Percentiles rank a stretch among this genome's conserved stretches.
These are phyloP conservation scores for Ctenoplectra terminalis DNA, from an alignment of 1,140 invertebrate species.

Conservation along the genomic window DNA sequence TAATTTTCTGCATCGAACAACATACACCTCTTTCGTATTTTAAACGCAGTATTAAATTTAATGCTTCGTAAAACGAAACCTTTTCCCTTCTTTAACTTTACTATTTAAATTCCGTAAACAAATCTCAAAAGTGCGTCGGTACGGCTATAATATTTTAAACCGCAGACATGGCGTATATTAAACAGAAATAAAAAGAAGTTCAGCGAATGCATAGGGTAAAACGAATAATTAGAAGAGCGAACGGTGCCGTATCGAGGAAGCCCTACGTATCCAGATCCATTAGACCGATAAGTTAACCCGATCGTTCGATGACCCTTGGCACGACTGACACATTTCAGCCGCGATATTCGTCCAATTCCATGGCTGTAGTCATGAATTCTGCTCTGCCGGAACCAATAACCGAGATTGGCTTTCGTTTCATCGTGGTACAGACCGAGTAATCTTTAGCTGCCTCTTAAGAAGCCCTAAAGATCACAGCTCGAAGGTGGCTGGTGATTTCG, in stretches of 20 bases:
- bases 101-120: too few relatives aligned
- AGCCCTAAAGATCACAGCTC: slow-evolving; percentile 24
- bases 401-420: slow-evolving; percentile 73
- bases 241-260: slow-evolving; percentile 22
- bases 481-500: slow-evolving; percentile 52
- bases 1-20: too few relatives aligned
- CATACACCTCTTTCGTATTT: too few relatives aligned
- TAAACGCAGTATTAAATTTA: too few relatives aligned
- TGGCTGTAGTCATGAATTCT: slow-evolving; percentile 57
- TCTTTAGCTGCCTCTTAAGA: slow-evolving; percentile 44
- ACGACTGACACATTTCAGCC: slow-evolving; percentile 50
- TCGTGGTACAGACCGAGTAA: slow-evolving; percentile 43
- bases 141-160: too few relatives aligned
- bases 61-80: too few relatives aligned
- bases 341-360: slow-evolving; percentile 57
- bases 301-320: slow-evolving; percentile 44
- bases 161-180: too few relatives aligned
- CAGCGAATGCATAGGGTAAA: neutral
- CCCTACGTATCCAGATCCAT: slow-evolving; percentile 34
- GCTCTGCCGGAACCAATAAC: slow-evolving; percentile 71
- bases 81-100: too few relatives aligned
- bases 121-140: too few relatives aligned
- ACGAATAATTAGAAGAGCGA: slow-evolving; percentile 22
- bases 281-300: slow-evolving; percentile 24
- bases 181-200: neutral